Conservation (phyloP, 2,113 vertebrate genomes). For the Athene noctua region DNA sequence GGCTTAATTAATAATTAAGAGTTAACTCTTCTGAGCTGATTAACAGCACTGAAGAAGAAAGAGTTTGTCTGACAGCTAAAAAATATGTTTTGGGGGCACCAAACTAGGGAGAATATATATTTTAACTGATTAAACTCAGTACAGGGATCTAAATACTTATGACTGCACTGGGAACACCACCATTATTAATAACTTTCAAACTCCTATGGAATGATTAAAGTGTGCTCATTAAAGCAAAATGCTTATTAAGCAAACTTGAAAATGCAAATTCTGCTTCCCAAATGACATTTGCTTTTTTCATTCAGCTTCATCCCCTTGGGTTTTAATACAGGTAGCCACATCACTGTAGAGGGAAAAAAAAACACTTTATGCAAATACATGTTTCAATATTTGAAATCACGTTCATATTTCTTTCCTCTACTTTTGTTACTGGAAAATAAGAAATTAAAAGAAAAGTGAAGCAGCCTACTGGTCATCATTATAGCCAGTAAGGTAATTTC, state of each 20-base stretch:
- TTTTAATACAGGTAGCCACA: not conserved
- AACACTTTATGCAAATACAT: not conserved
- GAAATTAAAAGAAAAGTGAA: not conserved
- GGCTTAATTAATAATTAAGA: slow-evolving; percentile 36
- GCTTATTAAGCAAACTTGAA: slow-evolving; percentile 11
- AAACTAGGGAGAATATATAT: not conserved
- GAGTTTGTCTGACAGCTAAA: not conserved
- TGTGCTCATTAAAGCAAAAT: slow-evolving; percentile 9
- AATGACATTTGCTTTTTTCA: not conserved
- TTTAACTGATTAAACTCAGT: not conserved
- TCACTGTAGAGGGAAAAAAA: not conserved
- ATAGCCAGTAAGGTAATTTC: not conserved
- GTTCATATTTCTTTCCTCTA: not conserved
- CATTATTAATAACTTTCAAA: not conserved
- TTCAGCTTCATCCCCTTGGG: not conserved
- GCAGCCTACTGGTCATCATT: not conserved
- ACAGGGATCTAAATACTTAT: not conserved
- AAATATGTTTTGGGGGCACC: not conserved
- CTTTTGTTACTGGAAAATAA: not conserved
- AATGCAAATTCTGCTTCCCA: not conserved
- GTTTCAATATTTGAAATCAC: not conserved
- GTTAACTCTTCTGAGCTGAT: not conserved
- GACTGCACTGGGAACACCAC: not conserved
- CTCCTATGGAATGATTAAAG: not conserved
- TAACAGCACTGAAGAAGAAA: slow-evolving; percentile 9